Evolutionary conservation across 2,888 invertebrate genomes (phyloP).

Genomic region (Marronus borbonicus): DNA sequence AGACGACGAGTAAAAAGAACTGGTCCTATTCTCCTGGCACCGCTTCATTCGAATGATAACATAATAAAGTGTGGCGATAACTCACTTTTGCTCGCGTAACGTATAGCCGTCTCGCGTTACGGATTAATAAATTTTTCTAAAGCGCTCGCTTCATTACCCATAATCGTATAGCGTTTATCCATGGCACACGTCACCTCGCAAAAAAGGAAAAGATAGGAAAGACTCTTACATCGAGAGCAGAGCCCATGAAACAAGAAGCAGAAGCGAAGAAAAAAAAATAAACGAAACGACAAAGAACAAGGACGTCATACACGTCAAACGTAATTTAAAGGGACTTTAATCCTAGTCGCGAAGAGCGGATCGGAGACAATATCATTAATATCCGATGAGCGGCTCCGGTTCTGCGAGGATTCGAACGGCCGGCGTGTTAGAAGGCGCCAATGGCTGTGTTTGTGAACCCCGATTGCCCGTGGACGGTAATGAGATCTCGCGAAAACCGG

Average conservation of each 20-base stretch:
- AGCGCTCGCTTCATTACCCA: neutral
- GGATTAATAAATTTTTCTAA: slow-evolving; percentile 6
- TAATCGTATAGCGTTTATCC: slow-evolving; percentile 4
- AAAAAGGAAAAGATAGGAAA: neutral
- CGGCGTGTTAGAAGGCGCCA: neutral
- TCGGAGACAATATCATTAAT: slow-evolving; percentile 14
- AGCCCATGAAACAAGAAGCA: neutral
- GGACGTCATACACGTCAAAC: slow-evolving; percentile 1
- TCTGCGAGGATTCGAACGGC: no score
- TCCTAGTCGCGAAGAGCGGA: neutral
- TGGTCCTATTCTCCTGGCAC: neutral
- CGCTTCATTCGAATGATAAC: neutral
- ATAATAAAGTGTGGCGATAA: slow-evolving; percentile 6
- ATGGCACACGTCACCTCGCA: neutral
- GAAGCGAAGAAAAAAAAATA: neutral
- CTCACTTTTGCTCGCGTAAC: slow-evolving; percentile 2
- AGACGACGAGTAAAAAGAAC: neutral
- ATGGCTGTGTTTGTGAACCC: neutral
- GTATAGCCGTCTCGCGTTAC: slow-evolving; percentile 1
- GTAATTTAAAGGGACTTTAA: slow-evolving; percentile 10
- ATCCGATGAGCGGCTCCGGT: neutral
- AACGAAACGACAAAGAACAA: no score
- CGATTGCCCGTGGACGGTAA: neutral
- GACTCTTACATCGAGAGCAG: neutral
- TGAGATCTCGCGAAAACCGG: neutral